Conservation (phyloP, 1,140 invertebrate genomes). For the Arctopsyche grandis region DNA sequence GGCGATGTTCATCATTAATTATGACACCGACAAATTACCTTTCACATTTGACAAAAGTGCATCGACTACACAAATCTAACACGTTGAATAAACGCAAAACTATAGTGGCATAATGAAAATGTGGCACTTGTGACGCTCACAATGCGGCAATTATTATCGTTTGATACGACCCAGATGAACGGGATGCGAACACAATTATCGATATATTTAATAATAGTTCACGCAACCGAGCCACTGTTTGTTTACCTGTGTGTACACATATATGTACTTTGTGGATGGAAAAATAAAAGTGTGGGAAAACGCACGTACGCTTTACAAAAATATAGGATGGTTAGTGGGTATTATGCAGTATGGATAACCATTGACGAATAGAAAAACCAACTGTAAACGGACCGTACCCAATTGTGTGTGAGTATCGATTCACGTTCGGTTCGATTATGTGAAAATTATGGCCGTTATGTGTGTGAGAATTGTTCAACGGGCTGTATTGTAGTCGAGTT, state of each 20-base stretch:
- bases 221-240: conserved; percentile 42
- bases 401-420: conserved; percentile 45
- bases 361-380: neutral
- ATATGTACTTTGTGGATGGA: too few relatives aligned
- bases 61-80: neutral
- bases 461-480: conserved; percentile 40
- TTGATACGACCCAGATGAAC: conserved; percentile 5
- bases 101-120: neutral
- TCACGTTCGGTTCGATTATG: conserved; percentile 42
- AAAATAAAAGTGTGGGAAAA: conserved; percentile 17
- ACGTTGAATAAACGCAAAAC: neutral
- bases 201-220: conserved; percentile 44
- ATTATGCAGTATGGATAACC: neutral
- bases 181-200: conserved; percentile 17
- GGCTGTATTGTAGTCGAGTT: neutral
- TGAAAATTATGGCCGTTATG: conserved; percentile 45
- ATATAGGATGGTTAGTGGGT: neutral
- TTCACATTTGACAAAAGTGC: neutral
- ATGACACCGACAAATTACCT: neutral
- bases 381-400: conserved; percentile 47
- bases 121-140: neutral
- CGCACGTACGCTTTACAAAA: neutral
- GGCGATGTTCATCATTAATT: neutral
- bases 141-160: neutral
- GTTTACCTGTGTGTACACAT: too few relatives aligned